Evolutionary conservation across 37 sponge, comb jelly and placozoan species (phyloP).

Genomic region (Aphrocallistes beatrix): DNA sequence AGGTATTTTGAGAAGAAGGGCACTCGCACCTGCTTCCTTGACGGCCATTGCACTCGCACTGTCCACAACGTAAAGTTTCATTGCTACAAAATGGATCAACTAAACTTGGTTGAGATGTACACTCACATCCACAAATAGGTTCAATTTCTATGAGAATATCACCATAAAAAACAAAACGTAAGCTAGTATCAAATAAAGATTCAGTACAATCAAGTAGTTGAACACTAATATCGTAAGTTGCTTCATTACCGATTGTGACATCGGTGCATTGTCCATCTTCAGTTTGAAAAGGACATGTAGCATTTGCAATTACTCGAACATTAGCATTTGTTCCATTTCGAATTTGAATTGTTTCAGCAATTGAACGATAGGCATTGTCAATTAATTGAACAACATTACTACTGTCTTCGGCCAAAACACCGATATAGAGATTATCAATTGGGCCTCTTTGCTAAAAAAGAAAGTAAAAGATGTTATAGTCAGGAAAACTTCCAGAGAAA

Average conservation of each 20-base stretch:
- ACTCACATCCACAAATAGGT: background rate
- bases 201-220: background rate
- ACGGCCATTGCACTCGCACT: background rate
- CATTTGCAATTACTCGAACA: background rate
- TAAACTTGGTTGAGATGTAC: background rate
- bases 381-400: background rate
- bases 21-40: slow-evolving; percentile 3
- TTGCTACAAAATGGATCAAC: background rate
- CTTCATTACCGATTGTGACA: background rate
- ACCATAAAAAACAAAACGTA: background rate
- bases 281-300: background rate
- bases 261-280: background rate
- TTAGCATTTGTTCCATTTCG: background rate
- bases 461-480: background rate
- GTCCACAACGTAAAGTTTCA: background rate
- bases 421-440: slow-evolving; percentile 4
- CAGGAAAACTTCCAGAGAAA: background rate
- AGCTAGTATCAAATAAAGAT: background rate
- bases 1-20: slow-evolving; percentile 4
- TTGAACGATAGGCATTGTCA: slow-evolving; percentile 6
- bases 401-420: slow-evolving; percentile 2
- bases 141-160: background rate
- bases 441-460: slow-evolving; percentile 10
- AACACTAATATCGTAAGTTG: background rate
- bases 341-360: slow-evolving; percentile 11